phyloP scores from a whole-genome alignment of 2,888 invertebrate genomes.

The Pterobdella sp. region DNA sequence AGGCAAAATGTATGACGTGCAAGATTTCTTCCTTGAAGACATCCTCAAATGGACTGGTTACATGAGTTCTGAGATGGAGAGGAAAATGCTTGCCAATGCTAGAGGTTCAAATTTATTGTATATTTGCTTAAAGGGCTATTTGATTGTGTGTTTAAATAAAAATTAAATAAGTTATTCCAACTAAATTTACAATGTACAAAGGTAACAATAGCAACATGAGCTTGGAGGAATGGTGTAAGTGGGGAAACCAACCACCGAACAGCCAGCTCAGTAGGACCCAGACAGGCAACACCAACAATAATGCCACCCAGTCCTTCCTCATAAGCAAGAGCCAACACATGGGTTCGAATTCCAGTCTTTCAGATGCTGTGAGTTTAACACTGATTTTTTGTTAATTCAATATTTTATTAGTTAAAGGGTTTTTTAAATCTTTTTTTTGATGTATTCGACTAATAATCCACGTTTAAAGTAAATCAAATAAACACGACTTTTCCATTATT shows the following conservation, averaged over 20 bases:
- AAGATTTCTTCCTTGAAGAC: constrained; percentile 71
- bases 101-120: constrained; percentile 39
- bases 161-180: too few relatives aligned
- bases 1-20: constrained; percentile 67
- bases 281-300: background rate
- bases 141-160: too few relatives aligned
- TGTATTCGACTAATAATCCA: too few relatives aligned
- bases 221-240: background rate
- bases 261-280: background rate
- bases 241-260: background rate
- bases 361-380: background rate
- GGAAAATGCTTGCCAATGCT: constrained; percentile 43
- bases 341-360: background rate
- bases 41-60: constrained; percentile 56
- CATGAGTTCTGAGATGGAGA: constrained; percentile 44
- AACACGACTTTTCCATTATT: too few relatives aligned
- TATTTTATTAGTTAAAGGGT: too few relatives aligned
- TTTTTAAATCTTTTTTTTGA: too few relatives aligned
- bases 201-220: too few relatives aligned
- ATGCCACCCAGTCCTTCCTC: background rate
- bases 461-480: too few relatives aligned
- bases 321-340: background rate
- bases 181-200: too few relatives aligned
- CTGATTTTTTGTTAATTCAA: too few relatives aligned
- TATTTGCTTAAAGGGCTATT: too few relatives aligned